Base-by-base conservation (phyloP, 1,140 invertebrate species). In the Drosophila azteca region DNA sequence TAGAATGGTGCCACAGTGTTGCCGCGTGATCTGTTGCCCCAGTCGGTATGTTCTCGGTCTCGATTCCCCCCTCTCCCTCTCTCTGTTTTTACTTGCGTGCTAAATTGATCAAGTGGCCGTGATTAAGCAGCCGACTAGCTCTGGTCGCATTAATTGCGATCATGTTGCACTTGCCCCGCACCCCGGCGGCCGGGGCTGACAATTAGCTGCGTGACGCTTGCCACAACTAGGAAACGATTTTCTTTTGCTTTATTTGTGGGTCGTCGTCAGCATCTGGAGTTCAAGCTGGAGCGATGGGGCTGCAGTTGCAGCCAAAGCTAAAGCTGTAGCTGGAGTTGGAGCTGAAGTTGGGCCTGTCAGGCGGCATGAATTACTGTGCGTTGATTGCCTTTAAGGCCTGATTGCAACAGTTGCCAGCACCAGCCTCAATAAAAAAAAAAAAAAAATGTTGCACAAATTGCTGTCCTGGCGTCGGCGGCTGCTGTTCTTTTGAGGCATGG, bases 361-460 rank as follows among this genome's bases (percentile, higher is more conserved):
- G 65, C 53, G 59, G 65, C 83, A 88, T 88, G 83, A 88, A 79
- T 88, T 88, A 88, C 83, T 67, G 83, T 88, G 79, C 83, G 79
- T 88, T 88, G 83, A 88, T 88, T 88, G 83, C 83, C 79, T 79
- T 88, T 88, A 84, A 88, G 79, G 83, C 64, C 50, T 88, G 83
- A 88, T 88, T 88, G 61, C 80, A 79, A 53, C 61, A 54, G 46
- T 67, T 54, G 29, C 65, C 70, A 41, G 3, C 31, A 35, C 8
- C 31, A 39, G 35, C 73, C 61, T 43, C 61, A 52, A 49, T 53
- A 44, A n/a, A 51, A 13, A 44, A 51, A n/a, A 51, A 13, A 44
- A 51, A 52, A 45, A 55, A 44, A 49, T 59, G 63, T 58, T 58
- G 60, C 78, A 87, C 75, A 88, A 87, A 88, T 87, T 87, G 83